phyloP scores from a whole-genome alignment of 2,797 vertebrate genomes.

The Perodicticus potto region DNA sequence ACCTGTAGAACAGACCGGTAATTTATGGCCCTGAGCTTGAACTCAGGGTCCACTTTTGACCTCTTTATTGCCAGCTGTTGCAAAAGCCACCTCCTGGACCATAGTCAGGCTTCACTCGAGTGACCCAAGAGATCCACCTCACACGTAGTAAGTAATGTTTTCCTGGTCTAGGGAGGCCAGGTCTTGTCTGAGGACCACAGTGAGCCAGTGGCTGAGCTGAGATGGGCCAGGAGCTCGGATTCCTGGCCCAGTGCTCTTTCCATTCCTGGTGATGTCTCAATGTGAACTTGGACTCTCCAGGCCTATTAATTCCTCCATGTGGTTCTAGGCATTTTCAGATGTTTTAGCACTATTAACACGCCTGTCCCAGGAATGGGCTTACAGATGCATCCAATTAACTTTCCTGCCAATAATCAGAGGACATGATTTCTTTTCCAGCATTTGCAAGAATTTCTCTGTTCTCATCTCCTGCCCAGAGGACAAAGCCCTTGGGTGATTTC shows the following conservation, averaged over 20 bases:
- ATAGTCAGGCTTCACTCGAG: fast-evolving
- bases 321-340: neutral
- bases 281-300: neutral
- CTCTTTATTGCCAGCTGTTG: neutral
- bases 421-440: neutral
- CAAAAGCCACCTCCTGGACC: neutral
- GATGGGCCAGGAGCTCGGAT: neutral
- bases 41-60: neutral
- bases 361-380: slow-evolving; percentile 25
- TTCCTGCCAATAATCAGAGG: neutral
- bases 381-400: neutral
- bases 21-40: fast-evolving
- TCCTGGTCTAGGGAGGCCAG: neutral
- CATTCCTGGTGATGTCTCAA: neutral
- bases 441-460: neutral
- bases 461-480: neutral
- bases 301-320: neutral
- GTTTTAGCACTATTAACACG: neutral
- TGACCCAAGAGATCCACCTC: neutral
- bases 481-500: neutral
- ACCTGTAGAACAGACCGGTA: neutral
- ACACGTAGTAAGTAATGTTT: fast-evolving
- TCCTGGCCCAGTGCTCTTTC: neutral
- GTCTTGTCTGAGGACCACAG: neutral
- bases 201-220: fast-evolving